Evolutionary conservation across 2,888 invertebrate species (phyloP).

Genomic region (Chrysolina haemoptera): DNA sequence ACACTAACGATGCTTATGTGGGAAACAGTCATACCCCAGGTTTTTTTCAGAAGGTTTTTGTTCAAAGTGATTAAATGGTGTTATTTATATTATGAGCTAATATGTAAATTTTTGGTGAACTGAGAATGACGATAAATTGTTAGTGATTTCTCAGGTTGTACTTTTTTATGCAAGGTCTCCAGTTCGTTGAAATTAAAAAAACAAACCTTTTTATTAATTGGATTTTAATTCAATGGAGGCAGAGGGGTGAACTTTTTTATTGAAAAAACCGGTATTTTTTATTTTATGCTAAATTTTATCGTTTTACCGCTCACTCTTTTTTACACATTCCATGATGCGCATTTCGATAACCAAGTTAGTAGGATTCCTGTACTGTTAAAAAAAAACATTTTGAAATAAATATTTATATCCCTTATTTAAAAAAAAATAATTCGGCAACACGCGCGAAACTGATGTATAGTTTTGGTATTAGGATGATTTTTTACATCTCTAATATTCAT

Average conservation of each 20-base stretch:
- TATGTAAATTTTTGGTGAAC: constrained; percentile 49
- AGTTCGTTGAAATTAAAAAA: constrained; percentile 57
- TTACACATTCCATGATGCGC: too few relatives aligned
- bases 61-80: constrained; percentile 42
- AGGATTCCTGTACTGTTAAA: too few relatives aligned
- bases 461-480: too few relatives aligned
- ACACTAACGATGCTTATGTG: constrained; percentile 55
- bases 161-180: constrained; percentile 45
- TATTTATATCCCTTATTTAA: too few relatives aligned
- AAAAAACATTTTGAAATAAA: too few relatives aligned
- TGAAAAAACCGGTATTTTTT: constrained; percentile 7
- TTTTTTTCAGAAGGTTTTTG: constrained; percentile 50
- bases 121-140: constrained; percentile 64
- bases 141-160: constrained; percentile 64
- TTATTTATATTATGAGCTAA: constrained; percentile 45
- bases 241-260: background rate
- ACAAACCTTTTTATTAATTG: constrained; percentile 61
- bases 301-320: too few relatives aligned
- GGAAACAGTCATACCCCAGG: constrained; percentile 61
- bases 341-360: too few relatives aligned
- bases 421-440: too few relatives aligned
- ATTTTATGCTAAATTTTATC: background rate
- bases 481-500: too few relatives aligned
- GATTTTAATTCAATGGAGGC: constrained; percentile 47
- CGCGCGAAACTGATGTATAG: too few relatives aligned